Base-by-base conservation (phyloP, 2,113 vertebrate genomes). In the Aegithalos caudatus region DNA sequence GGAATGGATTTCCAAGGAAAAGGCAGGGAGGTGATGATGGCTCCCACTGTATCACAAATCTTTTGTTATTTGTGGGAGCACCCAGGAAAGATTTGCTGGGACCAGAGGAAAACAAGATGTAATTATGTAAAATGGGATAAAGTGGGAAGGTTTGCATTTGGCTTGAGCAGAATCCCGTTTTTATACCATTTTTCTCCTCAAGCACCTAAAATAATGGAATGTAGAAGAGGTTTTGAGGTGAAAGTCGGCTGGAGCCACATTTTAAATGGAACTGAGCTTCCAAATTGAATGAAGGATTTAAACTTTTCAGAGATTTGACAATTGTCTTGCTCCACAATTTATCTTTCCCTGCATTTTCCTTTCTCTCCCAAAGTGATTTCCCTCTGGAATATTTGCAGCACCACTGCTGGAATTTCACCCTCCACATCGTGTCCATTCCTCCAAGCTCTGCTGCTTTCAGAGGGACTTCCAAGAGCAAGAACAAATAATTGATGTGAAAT, bases 121-220 rank as follows among this genome's bases (percentile, higher is more conserved):
- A 70, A 50, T 65, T 21, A 10, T 25, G 18, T 18, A 37, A 79
- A 40, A 21, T 31, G 37, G n/a, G 58, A 71, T n/a, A 18, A 77
- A 45, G 23, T 65, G 20, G 23, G 65, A 56, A 15, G 44, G 27
- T 58, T 22, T 47, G 48, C 0, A 0, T 37, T 73, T 82, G 66
- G 19, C 38, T 62, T 58, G 70, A 82, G 45, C 25, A 79, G 47
- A 50, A 33, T 66, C 29, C 19, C 4, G 2, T 38, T 54, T 83
- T 53, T 54, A 6, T 66, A 9, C 33, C 1, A 14, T 27, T 58
- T 45, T 12, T 47, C 45, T 65, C 38, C 45, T 45, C 19, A 27
- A 12, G 13, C 60, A 33, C 9, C 4, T 48, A 12, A 42, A 48
- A 17, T 0, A 1, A 14, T 5, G 57, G 27, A 25, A 28, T 1